Percentiles rank a stretch among this genome's conserved stretches.
These are phyloP conservation scores for Cryptotis parvus DNA, from an alignment of 2,113 vertebrate genomes.

Conservation along the genomic window DNA sequence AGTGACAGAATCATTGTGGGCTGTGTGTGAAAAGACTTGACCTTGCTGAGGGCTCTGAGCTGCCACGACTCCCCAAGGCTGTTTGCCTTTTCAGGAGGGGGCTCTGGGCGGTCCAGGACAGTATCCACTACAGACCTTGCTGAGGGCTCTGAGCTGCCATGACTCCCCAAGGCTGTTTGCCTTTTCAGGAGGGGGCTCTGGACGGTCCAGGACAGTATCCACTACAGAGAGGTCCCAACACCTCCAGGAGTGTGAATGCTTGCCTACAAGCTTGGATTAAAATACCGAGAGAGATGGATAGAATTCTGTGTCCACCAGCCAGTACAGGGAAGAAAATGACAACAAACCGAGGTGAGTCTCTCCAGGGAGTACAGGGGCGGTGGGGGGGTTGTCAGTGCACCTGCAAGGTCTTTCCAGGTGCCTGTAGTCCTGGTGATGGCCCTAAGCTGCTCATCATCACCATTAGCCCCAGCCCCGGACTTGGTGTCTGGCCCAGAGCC, in stretches of 20 bases:
- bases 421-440: not conserved
- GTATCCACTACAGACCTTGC: not conserved
- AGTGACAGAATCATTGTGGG: not conserved
- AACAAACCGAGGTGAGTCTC: fast-evolving
- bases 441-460: not conserved
- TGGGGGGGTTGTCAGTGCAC: fast-evolving
- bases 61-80: too few species aligned
- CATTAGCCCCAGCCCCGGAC: not conserved
- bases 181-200: too few species aligned
- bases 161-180: too few species aligned
- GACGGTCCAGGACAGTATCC: not conserved
- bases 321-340: not conserved
- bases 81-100: too few species aligned
- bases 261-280: not conserved
- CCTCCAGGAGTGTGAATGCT: not conserved
- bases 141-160: not conserved
- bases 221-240: not conserved
- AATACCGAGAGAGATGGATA: fast-evolving
- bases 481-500: too few species aligned
- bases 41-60: not conserved
- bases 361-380: not conserved
- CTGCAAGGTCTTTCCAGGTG: fast-evolving
- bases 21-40: not conserved
- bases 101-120: too few species aligned
- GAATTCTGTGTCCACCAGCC: not conserved